Conservation (phyloP, 2,797 vertebrate species). For the Clamator glandarius region DNA sequence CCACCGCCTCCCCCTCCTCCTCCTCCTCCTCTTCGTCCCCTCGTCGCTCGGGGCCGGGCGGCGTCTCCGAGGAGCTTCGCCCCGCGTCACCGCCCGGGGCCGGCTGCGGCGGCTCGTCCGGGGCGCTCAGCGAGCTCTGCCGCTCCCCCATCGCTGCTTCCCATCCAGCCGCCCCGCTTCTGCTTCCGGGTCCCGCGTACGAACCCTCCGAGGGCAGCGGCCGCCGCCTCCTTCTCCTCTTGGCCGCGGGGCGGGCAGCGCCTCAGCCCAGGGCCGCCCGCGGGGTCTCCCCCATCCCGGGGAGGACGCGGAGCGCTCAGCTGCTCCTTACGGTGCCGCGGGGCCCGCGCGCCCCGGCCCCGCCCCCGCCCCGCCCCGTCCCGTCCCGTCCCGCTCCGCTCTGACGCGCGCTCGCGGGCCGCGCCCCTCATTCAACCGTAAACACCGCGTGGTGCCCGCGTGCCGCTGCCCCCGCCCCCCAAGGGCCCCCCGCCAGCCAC, state of each 20-base stretch:
- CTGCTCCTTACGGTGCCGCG: not conserved
- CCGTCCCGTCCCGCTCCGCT: not conserved
- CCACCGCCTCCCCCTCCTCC: not conserved
- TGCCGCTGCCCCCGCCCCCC: accelerated
- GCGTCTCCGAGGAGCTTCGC: not conserved
- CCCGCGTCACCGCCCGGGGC: not conserved
- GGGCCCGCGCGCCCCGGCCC: not conserved
- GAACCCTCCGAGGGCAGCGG: not conserved
- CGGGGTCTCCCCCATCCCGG: not conserved
- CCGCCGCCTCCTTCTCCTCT: no score
- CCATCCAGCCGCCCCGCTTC: slow-evolving; percentile 68
- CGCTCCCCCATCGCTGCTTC: slow-evolving; percentile 78
- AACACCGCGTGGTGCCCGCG: accelerated
- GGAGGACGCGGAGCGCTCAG: not conserved
- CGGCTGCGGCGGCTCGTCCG: not conserved
- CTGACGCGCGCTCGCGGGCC: not conserved
- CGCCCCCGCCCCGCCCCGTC: not conserved
- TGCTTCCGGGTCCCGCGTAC: slow-evolving; percentile 74
- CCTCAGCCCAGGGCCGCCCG: not conserved
- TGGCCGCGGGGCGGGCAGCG: not conserved
- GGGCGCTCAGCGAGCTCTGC: slow-evolving; percentile 69
- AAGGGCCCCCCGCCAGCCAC: no score
- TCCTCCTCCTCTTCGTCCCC: not conserved
- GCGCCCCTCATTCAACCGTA: not conserved
- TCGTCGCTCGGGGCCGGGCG: not conserved